Evolutionary conservation across 1,140 invertebrate genomes (phyloP).

Genomic region (Neotoxoptera formosana): DNA sequence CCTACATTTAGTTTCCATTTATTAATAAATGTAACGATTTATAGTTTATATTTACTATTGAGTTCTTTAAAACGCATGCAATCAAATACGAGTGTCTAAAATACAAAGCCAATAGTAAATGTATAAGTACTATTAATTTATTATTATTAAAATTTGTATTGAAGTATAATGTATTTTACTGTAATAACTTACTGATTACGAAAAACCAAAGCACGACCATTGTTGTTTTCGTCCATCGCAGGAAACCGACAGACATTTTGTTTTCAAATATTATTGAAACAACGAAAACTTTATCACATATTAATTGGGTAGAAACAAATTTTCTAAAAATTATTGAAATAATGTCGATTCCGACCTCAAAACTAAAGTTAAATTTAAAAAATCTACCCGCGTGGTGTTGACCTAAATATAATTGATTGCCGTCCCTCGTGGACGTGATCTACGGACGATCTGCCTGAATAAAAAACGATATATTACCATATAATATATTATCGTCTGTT

Average conservation of each 20-base stretch:
- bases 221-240: not conserved
- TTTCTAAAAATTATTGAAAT: not conserved
- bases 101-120: not conserved
- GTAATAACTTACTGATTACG: conserved; percentile 3
- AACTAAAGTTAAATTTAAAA: not conserved
- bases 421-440: not conserved
- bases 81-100: not conserved
- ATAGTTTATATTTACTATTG: not conserved
- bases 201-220: not conserved
- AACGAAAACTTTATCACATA: not conserved
- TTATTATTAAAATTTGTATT: not conserved
- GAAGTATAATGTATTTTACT: not conserved
- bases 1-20: not conserved
- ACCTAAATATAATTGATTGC: not conserved
- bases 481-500: not conserved
- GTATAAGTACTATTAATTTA: not conserved
- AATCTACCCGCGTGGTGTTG: not conserved
- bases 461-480: not conserved
- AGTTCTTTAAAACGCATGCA: not conserved
- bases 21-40: not conserved
- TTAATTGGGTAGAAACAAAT: not conserved
- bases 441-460: not conserved
- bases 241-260: not conserved
- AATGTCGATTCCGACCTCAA: not conserved
- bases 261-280: not conserved